Base-by-base conservation (phyloP, 2,113 vertebrate species). In the Octodon degus region DNA sequence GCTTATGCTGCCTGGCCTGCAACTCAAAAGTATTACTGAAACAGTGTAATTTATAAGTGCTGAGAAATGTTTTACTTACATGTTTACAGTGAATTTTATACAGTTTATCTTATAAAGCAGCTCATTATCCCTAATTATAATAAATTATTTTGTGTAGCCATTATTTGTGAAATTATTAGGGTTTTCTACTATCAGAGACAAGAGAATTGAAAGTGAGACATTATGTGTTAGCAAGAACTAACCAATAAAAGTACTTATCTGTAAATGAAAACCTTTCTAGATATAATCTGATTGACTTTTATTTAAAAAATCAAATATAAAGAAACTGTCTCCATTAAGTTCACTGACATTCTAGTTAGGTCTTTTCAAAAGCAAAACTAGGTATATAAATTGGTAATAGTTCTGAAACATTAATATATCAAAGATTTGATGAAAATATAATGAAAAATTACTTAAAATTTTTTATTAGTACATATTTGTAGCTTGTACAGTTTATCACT, bases 171-270 rank as follows among this genome's bases (percentile, higher is more conserved):
- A 65, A 67, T 76, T 85, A 79, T 34, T n/a, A 88, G 16, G 4
- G 7, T 32, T 72, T 91, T 47, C 24, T n/a, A 47, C 40, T 19
- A 10, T 50, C 3, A 77, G 58, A 76, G 58, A 62, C 1, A 82
- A 65, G 68, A 94, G 94, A 96, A 37, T 76, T 92, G 43, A 94
- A 95, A 89, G 90, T 86, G 67, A 97, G 55, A 72, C 37, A 65
- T 76, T 91, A 16, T 84, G 10, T 68, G 20, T 80, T 88, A 88
- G 43, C 10, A 92, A 89, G 67, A 95, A 82, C 32, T 72, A 94
- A 82, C n/a, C 32, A 74, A 86, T 93, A 79, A 96, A 89, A 60
- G 14, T 86, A 43, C 34, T 93, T 94, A 82, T 47, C 8, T 92
- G 2, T 80, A 87, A 93, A 84, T 95, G 34, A 81, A 86, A 24